Evolutionary conservation across 2,888 invertebrate genomes (phyloP).

Genomic region (Syrista parreyssii): DNA sequence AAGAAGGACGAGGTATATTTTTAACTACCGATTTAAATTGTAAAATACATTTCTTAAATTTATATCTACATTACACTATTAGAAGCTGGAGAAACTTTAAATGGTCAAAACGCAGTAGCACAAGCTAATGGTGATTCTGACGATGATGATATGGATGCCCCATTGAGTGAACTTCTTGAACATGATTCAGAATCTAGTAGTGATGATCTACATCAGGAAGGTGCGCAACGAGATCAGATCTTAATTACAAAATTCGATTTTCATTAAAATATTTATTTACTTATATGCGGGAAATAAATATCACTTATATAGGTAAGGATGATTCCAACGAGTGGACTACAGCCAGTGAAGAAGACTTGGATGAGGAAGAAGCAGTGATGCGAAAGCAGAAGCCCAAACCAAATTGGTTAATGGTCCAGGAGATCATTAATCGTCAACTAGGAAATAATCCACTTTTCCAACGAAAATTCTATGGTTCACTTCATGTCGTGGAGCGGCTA

Average conservation of each 20-base stretch:
- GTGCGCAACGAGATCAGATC: slow-evolving; percentile 17
- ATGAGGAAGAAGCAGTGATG: slow-evolving; percentile 60
- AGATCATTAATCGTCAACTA: slow-evolving; percentile 75
- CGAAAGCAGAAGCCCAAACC: slow-evolving; percentile 75
- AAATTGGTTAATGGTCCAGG: slow-evolving; percentile 75
- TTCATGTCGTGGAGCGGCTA: slow-evolving; percentile 85
- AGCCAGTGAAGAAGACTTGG: slow-evolving; percentile 49
- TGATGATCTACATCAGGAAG: slow-evolving; percentile 11
- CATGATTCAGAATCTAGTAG: slow-evolving; percentile 17
- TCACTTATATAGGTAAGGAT: slow-evolving; percentile 27
- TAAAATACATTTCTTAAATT: neutral
- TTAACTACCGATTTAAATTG: neutral
- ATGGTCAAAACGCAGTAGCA: slow-evolving; percentile 8
- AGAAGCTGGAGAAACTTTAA: neutral
- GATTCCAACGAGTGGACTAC: slow-evolving; percentile 45
- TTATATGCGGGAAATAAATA: neutral
- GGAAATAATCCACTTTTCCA: slow-evolving; percentile 74
- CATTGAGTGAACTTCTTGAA: slow-evolving; percentile 4
- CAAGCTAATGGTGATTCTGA: slow-evolving; percentile 23
- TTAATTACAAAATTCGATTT: neutral
- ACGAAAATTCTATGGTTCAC: slow-evolving; percentile 81
- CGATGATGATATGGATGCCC: slow-evolving; percentile 9
- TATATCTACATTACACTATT: neutral
- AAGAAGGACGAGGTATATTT: slow-evolving; percentile 18
- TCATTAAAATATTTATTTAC: neutral